Base-by-base conservation (phyloP, 2,113 vertebrate genomes). In the Cyprinodon brontotheroides region DNA sequence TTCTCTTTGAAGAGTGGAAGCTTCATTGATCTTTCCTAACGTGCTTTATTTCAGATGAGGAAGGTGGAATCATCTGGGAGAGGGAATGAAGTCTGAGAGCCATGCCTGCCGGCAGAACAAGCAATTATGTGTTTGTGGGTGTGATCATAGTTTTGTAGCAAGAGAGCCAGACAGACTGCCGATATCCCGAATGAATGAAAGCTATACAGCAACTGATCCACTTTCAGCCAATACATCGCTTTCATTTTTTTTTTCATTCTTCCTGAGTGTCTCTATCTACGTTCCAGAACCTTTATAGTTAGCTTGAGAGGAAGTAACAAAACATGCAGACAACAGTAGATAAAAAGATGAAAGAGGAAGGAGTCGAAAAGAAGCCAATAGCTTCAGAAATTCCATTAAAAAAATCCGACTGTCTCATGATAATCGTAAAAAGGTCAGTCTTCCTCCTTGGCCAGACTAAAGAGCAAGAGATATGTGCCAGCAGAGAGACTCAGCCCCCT, bases 401-500 rank as follows among this genome's bases (percentile, higher is more conserved):
- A 92, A 78, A 84, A 83, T 92, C 82, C 65, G 75, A 86, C 76
- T 76, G 86, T 92, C 91, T 84, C 90, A 72, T 77, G 90, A 88
- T 87, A 85, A 89, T 88, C 87, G 80, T 40, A 66, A 43, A 92
- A 92, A 93, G 92, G 91, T 94, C 93, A 93, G 72, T 68, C 62
- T 67, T 81, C 66, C 70, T 82, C 77, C 45, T 80, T n/a, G 69
- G 37, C 20, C 62, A 75, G 66, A 78, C 79, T 83, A 65, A 36
- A 61, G 80, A 82, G 85, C 47, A 85, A 72, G 70, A 61, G 62
- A 76, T 74, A 66, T 47, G 61, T 9, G 37, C 74, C 73, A 59
- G 74, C 68, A 86, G 76, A 74, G 68, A 65, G 5, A 68, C 50
- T 67, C 64, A 65, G 66, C 69, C 61, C 50, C 64, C 68, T 38